Evolutionary conservation across 2,113 vertebrate genomes (phyloP).

Genomic region (Gambusia holbrooki): DNA sequence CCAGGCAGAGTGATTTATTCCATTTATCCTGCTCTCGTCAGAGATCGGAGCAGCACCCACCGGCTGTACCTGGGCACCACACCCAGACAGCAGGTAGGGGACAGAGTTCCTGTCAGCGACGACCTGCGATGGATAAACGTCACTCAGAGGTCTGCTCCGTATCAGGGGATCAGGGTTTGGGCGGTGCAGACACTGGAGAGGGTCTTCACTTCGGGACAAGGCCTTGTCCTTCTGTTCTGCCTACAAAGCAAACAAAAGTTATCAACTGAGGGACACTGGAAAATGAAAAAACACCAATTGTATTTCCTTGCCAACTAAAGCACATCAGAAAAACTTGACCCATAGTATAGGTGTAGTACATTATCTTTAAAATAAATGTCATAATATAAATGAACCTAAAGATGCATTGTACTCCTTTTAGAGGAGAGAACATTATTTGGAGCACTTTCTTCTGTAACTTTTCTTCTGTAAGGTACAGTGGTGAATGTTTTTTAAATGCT

Average conservation of each 20-base stretch:
- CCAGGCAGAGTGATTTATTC: constrained; percentile 69
- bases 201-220: constrained; percentile 65
- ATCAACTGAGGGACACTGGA: not conserved
- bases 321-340: not conserved
- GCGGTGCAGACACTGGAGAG: constrained; percentile 55
- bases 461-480: not conserved
- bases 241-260: constrained; percentile 74
- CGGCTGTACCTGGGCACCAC: constrained; percentile 78
- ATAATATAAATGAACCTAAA: too few relatives aligned
- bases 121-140: constrained; percentile 65
- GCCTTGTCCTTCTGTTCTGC: constrained; percentile 74
- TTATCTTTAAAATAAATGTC: too few relatives aligned
- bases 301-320: constrained; percentile 2
- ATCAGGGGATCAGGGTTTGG: constrained; percentile 64
- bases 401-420: too few relatives aligned
- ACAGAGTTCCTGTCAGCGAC: constrained; percentile 45
- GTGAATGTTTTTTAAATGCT: not conserved
- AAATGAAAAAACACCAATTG: not conserved
- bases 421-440: too few relatives aligned
- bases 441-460: too few relatives aligned
- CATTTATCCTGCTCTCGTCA: constrained; percentile 73
- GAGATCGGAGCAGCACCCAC: constrained; percentile 71
- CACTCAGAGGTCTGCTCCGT: constrained; percentile 58
- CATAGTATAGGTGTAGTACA: too few relatives aligned
- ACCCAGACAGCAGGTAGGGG: constrained; percentile 64